Evolutionary conservation across 1,140 invertebrate genomes (phyloP).

Genomic region (Riptortus pedestris): DNA sequence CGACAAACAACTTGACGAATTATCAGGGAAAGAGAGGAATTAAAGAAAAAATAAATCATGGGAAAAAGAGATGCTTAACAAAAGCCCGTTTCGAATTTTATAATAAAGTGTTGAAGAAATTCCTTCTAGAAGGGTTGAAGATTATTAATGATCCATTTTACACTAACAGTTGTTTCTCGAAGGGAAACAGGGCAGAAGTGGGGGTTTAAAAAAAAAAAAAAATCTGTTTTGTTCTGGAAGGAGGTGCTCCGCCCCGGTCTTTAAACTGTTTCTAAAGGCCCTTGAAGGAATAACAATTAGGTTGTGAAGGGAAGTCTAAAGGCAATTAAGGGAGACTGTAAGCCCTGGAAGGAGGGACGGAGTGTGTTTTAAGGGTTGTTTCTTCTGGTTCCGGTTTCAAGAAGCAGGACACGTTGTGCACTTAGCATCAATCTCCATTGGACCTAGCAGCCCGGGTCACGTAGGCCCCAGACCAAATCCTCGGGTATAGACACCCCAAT

Average conservation of each 20-base stretch:
- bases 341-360: background rate
- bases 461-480: conserved; percentile 9
- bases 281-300: conserved; percentile 8
- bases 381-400: background rate
- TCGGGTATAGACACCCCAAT: conserved; percentile 4
- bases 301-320: background rate
- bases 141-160: conserved; percentile 13
- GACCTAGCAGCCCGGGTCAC: background rate
- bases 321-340: background rate
- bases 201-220: background rate
- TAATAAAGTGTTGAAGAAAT: background rate
- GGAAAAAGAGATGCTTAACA: background rate
- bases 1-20: conserved; percentile 9
- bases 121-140: background rate
- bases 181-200: background rate
- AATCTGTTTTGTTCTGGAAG: background rate
- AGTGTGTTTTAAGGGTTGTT: conserved; percentile 2
- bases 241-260: background rate
- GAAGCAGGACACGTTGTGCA: background rate
- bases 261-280: conserved; percentile 11
- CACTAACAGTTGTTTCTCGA: background rate
- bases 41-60: background rate
- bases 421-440: background rate
- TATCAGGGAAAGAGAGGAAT: background rate
- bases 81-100: background rate